Conservation (phyloP, 2,113 vertebrate genomes). For the Chaetorhynchus papuensis region DNA sequence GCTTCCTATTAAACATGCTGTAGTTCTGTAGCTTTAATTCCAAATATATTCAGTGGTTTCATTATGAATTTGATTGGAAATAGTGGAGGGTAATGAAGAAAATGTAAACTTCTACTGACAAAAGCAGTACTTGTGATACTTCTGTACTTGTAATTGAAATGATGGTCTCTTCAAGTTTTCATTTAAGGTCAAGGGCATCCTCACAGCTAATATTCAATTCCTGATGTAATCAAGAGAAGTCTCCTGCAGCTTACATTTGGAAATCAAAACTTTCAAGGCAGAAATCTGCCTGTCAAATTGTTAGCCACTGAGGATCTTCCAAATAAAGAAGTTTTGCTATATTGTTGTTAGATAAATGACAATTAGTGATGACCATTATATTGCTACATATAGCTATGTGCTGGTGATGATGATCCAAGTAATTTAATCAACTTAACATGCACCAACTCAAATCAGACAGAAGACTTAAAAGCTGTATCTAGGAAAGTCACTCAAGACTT, state of each 20-base stretch:
- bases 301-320: neutral
- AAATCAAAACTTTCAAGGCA: neutral
- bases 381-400: neutral
- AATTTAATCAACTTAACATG: neutral
- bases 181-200: neutral
- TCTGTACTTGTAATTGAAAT: neutral
- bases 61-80: neutral
- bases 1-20: neutral
- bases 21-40: neutral
- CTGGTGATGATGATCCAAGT: neutral
- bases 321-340: neutral
- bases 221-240: neutral
- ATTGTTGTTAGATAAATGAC: neutral
- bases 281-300: neutral
- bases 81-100: neutral
- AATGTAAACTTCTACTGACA: neutral
- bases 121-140: neutral
- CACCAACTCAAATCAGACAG: neutral
- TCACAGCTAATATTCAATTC: neutral
- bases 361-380: neutral
- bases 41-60: neutral
- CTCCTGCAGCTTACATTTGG: neutral
- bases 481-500: neutral
- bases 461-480: neutral
- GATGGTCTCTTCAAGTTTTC: neutral